phyloP scores from a whole-genome alignment of 2,888 invertebrate genomes.

The Crematogaster levior region DNA sequence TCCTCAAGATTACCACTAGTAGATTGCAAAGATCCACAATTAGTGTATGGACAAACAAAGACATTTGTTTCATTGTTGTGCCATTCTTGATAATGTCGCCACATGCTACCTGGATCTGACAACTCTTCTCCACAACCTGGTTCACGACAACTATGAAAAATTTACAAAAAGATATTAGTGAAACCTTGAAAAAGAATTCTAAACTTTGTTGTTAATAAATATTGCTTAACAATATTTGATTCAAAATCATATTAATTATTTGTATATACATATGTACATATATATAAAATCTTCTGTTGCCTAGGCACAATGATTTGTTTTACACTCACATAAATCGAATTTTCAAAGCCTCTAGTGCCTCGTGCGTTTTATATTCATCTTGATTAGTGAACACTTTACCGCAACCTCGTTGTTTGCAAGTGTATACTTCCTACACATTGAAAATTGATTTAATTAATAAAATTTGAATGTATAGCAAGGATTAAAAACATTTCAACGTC shows the following conservation, averaged over 20 bases:
- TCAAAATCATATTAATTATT: neutral
- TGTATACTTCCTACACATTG: slow-evolving; percentile 80
- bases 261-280: too few relatives aligned
- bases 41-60: slow-evolving; percentile 83
- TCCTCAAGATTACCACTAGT: slow-evolving; percentile 82
- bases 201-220: neutral
- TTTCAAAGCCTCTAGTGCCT: slow-evolving; percentile 82
- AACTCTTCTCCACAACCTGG: slow-evolving; percentile 84
- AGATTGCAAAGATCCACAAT: slow-evolving; percentile 81
- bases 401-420: slow-evolving; percentile 83
- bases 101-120: slow-evolving; percentile 84
- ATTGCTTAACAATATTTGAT: neutral
- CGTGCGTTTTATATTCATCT: slow-evolving; percentile 83
- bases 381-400: slow-evolving; percentile 84
- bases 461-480: neutral
- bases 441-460: slow-evolving; percentile 11
- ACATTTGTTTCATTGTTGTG: slow-evolving; percentile 83
- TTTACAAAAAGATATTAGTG: slow-evolving; percentile 1
- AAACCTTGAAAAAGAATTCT: neutral
- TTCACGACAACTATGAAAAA: slow-evolving; percentile 80
- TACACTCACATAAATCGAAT: slow-evolving; percentile 83
- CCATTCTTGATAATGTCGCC: slow-evolving; percentile 85
- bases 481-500: neutral
- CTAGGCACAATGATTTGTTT: neutral
- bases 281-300: too few relatives aligned